Base-by-base conservation (phyloP, 35 echinoderm and acorn worm species). In the Ophiothrix spiculata region DNA sequence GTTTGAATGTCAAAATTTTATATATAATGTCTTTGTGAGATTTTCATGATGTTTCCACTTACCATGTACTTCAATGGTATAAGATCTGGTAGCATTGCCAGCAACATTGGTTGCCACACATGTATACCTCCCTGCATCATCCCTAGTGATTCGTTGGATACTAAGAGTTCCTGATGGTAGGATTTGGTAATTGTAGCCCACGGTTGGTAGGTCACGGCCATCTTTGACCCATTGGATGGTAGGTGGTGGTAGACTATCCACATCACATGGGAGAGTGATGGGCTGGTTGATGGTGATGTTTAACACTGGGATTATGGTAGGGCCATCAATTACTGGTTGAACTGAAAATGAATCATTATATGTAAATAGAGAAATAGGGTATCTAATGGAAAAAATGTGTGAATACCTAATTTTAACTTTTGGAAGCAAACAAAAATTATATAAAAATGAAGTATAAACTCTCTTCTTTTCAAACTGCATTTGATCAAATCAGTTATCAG, bases 21-120 rank as follows among this genome's bases (percentile, higher is more conserved):
- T n/a, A n/a, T n/a, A n/a, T n/a, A n/a, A n/a, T n/a, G n/a, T n/a
- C n/a, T n/a, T n/a, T n/a, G n/a, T n/a, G n/a, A n/a, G n/a, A n/a
- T n/a, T 60, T 60, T n/a, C 13, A 60, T 13, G n/a, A 11, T 19
- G 32, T 29, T 23, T n/a, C n/a, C n/a, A n/a, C n/a, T 39, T 64
- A 97, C 94, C 88, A 73, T 82, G 88, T 4, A 97, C 88, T 40
- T 83, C 83, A 1, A 97, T 77, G 17, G 56, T 82, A 23, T 90
- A 64, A 60, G 64, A 86, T 45, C 87, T 90, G 56, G 94, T 87
- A 37, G 41, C 79, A 64, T 97, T 97, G 21, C 94, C 94, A 39
- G 94, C 94, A 15, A 83, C 64, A 76, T 97, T 97, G 39, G 84
- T 79, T 0, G 94, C 94, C 0, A 93, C 79, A 84, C 94, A 97